Base-by-base conservation (phyloP, 1,140 invertebrate genomes). In the Zeugodacus cucurbitae region DNA sequence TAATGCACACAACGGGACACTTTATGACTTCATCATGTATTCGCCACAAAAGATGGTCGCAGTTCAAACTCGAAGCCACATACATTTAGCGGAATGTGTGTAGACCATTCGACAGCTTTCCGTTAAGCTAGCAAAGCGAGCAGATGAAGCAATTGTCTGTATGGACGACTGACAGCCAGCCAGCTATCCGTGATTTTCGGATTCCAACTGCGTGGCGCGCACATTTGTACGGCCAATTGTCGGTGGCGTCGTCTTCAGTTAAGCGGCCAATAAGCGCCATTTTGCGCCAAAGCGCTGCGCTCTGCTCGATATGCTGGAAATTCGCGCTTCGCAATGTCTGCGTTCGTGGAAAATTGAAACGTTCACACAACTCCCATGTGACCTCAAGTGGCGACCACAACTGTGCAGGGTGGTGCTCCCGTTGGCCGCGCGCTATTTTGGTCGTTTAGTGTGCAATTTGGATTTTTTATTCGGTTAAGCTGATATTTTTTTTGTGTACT, bases 1-100 rank as follows among this genome's bases (percentile, higher is more conserved):
- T 41, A 44, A 88, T 74, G 64, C 86, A 62, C 88, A 41, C 88
- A 74, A 86, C 88, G 88, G 88, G 88, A 88, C 88, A 88, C 88
- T 88, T 88, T 41, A 64, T 70, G 64, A 57, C 86, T 87, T 86
- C 62, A 88, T 48, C 86, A 86, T 88, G 86, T 48, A 86, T 67
- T 88, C 37, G 59, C 82, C 58, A 41, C 67, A 74, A 74, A 37
- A 41, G 26, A 67, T 20, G 67, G 22, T 37, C 11, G 34, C 32
- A 17, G 4, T 5, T 32, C 32, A 67, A 67, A 67, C 26, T 34
- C 26, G 29, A 29, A 22, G 22, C 62, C 20, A 29, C 58, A 59
- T 4, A 22, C 58, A 59, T 4, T 10, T 29, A 62, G 26, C 62
- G 0, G 10, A 41, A 32, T 10, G 41, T 10, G 41, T 41, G 67